These are phyloP conservation scores for Melieria omissa DNA, from an alignment of 2,888 invertebrate genomes.

Conservation along the genomic window DNA sequence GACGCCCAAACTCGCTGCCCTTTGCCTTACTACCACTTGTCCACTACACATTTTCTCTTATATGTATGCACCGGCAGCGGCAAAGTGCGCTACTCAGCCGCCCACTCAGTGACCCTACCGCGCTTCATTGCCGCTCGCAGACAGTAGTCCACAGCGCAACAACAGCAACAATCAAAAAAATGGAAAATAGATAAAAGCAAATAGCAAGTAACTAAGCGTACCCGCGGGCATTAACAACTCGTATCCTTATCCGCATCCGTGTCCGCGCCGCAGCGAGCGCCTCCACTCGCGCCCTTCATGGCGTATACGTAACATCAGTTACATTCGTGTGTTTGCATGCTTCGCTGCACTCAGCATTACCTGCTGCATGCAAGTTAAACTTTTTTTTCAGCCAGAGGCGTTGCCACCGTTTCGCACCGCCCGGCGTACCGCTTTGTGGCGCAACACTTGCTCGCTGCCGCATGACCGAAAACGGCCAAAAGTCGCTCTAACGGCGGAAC, in stretches of 20 bases:
- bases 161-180: no score
- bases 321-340: not conserved
- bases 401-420: no score
- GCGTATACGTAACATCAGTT: constrained; percentile 25
- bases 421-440: not conserved
- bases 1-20: constrained; percentile 9
- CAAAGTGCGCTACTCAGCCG: no score
- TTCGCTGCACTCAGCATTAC: constrained; percentile 14
- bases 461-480: not conserved
- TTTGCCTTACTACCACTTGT: constrained; percentile 26
- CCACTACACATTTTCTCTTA: not conserved
- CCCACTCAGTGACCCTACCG: no score
- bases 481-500: constrained; percentile 11
- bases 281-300: constrained; percentile 1
- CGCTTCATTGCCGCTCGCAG: no score
- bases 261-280: not conserved
- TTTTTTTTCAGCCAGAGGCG: not conserved
- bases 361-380: constrained; percentile 14
- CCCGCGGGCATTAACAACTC: constrained; percentile 36
- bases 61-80: no score
- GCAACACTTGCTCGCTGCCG: not conserved
- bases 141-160: no score
- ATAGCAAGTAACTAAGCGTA: constrained; percentile 36
- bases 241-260: constrained; percentile 35
- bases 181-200: constrained; percentile 22